Evolutionary conservation across 2,888 invertebrate genomes (phyloP).

Genomic region (Synergus japonicus): DNA sequence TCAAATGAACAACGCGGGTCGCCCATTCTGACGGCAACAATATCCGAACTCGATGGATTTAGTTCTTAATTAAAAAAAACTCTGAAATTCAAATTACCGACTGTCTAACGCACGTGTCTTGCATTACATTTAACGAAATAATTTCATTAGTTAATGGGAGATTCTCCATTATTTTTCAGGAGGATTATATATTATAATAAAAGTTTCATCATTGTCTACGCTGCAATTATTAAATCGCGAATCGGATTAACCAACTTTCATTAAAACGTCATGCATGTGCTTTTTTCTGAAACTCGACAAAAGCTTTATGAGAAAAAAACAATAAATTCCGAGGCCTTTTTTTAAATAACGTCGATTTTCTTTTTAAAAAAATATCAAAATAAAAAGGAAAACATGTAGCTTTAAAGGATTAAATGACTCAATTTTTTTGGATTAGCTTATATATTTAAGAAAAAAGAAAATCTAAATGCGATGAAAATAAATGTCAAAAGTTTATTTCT

Average conservation of each 20-base stretch:
- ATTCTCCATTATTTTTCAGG: not conserved
- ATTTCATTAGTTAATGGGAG: not conserved
- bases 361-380: no score
- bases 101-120: not conserved
- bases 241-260: no score
- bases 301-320: no score
- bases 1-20: constrained; percentile 42
- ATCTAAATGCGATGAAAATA: not conserved
- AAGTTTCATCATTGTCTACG: not conserved
- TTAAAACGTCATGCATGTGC: no score
- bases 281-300: no score
- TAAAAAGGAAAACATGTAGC: no score
- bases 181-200: not conserved
- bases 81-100: constrained; percentile 29
- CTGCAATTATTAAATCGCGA: not conserved
- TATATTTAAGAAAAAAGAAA: not conserved
- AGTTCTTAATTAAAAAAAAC: constrained; percentile 46
- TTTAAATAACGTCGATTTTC: no score
- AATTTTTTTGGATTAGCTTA: no score
- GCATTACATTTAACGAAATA: not conserved
- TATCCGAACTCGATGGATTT: constrained; percentile 11
- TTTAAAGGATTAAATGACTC: no score
- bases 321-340: no score
- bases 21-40: constrained; percentile 27
- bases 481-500: not conserved